Conservation (phyloP, 2,888 invertebrate species). For the Latrodectus hesperus region DNA sequence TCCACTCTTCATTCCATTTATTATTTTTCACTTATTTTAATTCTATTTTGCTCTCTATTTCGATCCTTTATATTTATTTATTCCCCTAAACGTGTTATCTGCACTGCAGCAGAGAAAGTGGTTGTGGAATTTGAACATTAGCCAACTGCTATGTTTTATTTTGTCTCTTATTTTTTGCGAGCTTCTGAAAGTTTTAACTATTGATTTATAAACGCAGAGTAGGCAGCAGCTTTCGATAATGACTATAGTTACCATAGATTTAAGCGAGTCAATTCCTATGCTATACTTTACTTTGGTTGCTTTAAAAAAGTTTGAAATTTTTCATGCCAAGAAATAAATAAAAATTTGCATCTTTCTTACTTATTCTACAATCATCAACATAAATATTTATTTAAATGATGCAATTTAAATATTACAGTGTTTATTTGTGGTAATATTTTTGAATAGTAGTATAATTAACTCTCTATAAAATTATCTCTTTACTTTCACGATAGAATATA, state of each 20-base stretch:
- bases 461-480: too few relatives aligned
- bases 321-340: too few relatives aligned
- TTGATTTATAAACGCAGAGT: background rate
- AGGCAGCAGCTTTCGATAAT: background rate
- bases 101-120: background rate
- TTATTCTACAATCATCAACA: too few relatives aligned
- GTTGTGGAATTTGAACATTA: background rate
- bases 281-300: too few relatives aligned
- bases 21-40: background rate
- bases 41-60: background rate
- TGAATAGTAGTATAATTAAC: too few relatives aligned
- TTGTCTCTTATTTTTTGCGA: background rate
- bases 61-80: background rate
- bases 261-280: background rate
- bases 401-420: too few relatives aligned
- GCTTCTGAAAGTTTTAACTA: background rate
- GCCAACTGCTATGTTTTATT: background rate
- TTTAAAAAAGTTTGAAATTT: too few relatives aligned
- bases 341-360: too few relatives aligned
- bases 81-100: background rate
- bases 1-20: background rate
- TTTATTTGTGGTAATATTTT: too few relatives aligned
- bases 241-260: background rate
- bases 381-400: too few relatives aligned
- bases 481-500: too few relatives aligned